Evolutionary conservation across 2,888 invertebrate species (phyloP), one percentile per base, ranked within the genome.

Genomic region (Tetrapedia diversipes): DNA sequence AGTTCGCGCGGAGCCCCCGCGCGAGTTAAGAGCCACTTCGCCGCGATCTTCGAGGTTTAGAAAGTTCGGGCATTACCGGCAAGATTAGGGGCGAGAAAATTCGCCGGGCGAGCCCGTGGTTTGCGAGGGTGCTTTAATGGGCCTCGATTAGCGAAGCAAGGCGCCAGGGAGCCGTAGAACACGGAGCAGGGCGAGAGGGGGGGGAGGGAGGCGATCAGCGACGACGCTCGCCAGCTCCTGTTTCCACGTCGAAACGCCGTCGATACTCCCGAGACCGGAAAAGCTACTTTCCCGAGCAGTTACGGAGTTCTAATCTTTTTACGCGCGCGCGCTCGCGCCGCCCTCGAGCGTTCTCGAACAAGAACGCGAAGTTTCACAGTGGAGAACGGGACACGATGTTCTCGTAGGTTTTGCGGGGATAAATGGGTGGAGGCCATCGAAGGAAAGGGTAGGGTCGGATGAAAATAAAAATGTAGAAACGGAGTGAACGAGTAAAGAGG

Each of bases 101-200:
- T 91, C 87, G 84, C 82, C 82, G 87, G 57, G 80, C 84, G 72
- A 81, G 61, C 64, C 59, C 59, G 68, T 66, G 45, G 47, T 54
- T 59, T 49, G 59, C 86, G 84, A 87, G 88, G 86, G 88, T 79
- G 86, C 87, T 89, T 89, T 91, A 90, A 91, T 90, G 90, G 88
- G 86, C 79, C 80, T 66, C 90, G 90, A 91, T 91, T 91, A 91
- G 91, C 87, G 87, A 85, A 88, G 89, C 86, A 88, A 89, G 90
- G 86, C 91, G 88, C 89, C 85, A 82, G 91, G 91, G 91, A 91
- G 89, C 88, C 87, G 86, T 91, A 88, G 83, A 82, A 53, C 79
- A 77, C 73, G 79, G 75, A 76, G 27, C 10, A 10, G 4, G n/a
- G n/a, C 16, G 27, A 51, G 10, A 27, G 27, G 27, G 27, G 27